phyloP scores from a whole-genome alignment of 2,888 invertebrate species.

The Thyatira batis region DNA sequence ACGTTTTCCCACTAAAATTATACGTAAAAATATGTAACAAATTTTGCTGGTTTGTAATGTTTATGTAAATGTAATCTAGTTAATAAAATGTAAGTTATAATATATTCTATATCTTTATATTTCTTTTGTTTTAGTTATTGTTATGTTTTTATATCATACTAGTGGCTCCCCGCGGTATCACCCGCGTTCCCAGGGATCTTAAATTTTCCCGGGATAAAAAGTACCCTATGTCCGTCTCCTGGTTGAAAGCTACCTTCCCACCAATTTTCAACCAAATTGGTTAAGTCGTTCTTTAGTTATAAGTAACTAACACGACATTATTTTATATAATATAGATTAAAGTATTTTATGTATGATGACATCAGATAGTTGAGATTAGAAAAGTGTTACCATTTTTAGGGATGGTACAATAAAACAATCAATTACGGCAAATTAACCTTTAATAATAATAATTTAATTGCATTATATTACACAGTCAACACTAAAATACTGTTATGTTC shows the following conservation, averaged over 20 bases:
- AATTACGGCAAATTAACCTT: slow-evolving; percentile 57
- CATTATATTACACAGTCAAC: slow-evolving; percentile 78
- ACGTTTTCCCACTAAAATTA: slow-evolving; percentile 24
- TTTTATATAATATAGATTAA: no score
- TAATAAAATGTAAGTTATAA: slow-evolving; percentile 35
- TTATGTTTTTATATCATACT: background rate
- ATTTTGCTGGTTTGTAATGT: slow-evolving; percentile 27
- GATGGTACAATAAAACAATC: background rate
- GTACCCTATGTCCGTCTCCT: no score
- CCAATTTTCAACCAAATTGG: no score
- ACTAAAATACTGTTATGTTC: slow-evolving; percentile 77
- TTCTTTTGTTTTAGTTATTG: slow-evolving; percentile 20
- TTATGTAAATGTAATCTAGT: slow-evolving; percentile 35
- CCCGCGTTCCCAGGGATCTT: no score
- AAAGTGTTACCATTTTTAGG: no score
- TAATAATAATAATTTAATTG: slow-evolving; percentile 79
- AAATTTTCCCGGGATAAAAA: no score
- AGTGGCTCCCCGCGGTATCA: no score
- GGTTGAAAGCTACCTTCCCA: no score
- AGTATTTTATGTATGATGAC: no score
- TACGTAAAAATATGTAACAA: slow-evolving; percentile 12
- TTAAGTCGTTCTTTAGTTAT: no score
- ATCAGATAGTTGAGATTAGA: no score
- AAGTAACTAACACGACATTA: no score
- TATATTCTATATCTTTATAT: slow-evolving; percentile 15